These are phyloP conservation scores for Drosophila eugracilis DNA, from an alignment of 1,140 invertebrate genomes.

Conservation along the genomic window DNA sequence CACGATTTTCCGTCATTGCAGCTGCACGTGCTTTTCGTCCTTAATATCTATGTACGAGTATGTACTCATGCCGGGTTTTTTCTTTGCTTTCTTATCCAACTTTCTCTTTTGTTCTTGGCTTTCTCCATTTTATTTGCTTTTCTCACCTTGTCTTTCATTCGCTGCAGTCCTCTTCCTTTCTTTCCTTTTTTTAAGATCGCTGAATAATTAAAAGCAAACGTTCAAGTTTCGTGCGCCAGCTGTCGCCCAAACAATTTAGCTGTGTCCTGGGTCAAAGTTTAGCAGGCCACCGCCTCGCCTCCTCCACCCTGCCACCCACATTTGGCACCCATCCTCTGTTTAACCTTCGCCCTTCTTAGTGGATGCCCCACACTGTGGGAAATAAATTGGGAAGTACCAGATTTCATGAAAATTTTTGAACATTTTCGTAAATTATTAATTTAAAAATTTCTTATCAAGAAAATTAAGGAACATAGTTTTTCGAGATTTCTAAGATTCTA, in stretches of 20 bases:
- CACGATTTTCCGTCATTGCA: slow-evolving; percentile 29
- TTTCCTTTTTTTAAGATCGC: slow-evolving; percentile 58
- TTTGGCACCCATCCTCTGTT: not conserved
- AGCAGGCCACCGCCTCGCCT: slow-evolving; percentile 44
- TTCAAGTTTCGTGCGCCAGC: slow-evolving; percentile 69
- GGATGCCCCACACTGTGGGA: slow-evolving; percentile 26
- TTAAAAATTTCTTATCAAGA: not conserved
- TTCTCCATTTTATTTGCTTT: not conserved
- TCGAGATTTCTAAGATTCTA: too few relatives aligned
- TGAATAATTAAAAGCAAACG: slow-evolving; percentile 76
- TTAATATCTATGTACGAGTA: not conserved
- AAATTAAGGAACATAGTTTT: too few relatives aligned
- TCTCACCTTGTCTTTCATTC: not conserved
- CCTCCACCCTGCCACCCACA: not conserved
- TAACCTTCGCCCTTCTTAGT: slow-evolving; percentile 38
- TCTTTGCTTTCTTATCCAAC: not conserved
- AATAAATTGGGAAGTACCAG: not conserved
- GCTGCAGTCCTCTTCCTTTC: too few relatives aligned
- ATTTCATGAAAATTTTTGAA: not conserved
- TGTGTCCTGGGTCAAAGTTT: slow-evolving; percentile 75
- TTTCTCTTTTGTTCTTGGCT: slow-evolving; percentile 7
- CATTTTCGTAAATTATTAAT: not conserved
- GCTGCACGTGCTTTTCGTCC: slow-evolving; percentile 28
- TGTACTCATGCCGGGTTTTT: slow-evolving; percentile 19
- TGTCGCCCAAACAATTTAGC: slow-evolving; percentile 77